phyloP scores from a whole-genome alignment of 2,113 vertebrate genomes.

The Phodopus roborovskii region DNA sequence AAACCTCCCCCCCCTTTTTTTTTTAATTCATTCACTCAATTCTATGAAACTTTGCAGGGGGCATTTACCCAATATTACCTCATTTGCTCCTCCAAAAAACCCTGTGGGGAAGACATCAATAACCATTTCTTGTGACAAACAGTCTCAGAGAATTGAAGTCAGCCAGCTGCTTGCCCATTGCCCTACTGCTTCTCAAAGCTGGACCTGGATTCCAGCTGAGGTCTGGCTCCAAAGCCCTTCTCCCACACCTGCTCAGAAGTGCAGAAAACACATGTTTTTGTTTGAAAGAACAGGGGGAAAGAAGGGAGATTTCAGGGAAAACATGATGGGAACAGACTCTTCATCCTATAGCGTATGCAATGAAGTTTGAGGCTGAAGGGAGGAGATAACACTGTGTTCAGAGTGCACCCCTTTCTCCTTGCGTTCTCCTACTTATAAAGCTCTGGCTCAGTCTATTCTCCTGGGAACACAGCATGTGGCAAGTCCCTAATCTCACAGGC shows the following conservation, averaged over 20 bases:
- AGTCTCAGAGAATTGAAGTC: conserved; percentile 8
- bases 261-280: background rate
- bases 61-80: background rate
- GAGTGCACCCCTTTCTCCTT: too few relatives aligned
- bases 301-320: conserved; percentile 7
- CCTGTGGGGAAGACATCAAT: background rate
- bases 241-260: background rate
- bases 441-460: background rate
- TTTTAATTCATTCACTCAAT: background rate
- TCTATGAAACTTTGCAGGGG: background rate
- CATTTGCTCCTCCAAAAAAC: conserved; percentile 5
- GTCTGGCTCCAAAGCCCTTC: background rate
- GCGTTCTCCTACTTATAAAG: background rate
- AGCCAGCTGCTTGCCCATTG: background rate
- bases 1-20: background rate
- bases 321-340: background rate
- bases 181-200: conserved; percentile 17
- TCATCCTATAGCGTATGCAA: background rate
- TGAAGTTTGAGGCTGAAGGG: background rate
- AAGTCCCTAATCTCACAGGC: background rate
- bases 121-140: conserved; percentile 16
- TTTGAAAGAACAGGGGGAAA: background rate
- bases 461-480: background rate
- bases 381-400: background rate
- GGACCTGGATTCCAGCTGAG: background rate